A percentile compares a stretch with the other conserved stretches of the same genome.
Conservation (phyloP, 2,888 invertebrate species). For the Metacarcinus magister region DNA sequence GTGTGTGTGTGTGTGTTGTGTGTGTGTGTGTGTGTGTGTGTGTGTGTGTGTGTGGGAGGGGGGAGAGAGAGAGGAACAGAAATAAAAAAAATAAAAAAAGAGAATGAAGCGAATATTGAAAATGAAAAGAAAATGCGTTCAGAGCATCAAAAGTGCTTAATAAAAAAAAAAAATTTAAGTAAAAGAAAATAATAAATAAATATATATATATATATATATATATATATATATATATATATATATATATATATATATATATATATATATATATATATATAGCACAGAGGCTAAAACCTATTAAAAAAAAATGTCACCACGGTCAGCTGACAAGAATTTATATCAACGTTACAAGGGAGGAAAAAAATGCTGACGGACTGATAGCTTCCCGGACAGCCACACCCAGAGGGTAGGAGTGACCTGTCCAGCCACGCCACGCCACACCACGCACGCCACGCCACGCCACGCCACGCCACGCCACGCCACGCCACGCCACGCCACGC, state of each 20-base stretch:
- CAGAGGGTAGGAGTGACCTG: too few species aligned
- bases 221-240: too few species aligned
- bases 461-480: background rate
- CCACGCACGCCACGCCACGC: background rate
- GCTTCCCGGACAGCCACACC: background rate
- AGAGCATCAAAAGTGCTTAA: background rate
- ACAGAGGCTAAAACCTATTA: background rate
- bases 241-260: too few species aligned
- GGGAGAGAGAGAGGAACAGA: background rate
- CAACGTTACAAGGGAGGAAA: background rate
- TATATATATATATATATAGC: too few species aligned
- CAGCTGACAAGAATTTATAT: slow-evolving; percentile 19
- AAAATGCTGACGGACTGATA: background rate
- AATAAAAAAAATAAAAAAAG: too few species aligned
- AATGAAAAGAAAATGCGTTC: background rate
- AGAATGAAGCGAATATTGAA: background rate
- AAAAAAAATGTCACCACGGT: background rate
- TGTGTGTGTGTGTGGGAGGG: background rate
- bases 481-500: background rate
- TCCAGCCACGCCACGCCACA: too few species aligned
- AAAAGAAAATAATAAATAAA: background rate
- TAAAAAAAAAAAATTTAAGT: background rate
- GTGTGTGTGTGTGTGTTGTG: too few species aligned
- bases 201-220: too few species aligned
- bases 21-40: too few species aligned